Percentiles rank a stretch among this genome's conserved stretches.
Conservation (phyloP, 2,888 invertebrate genomes). For the Drosophila stalkeri region DNA sequence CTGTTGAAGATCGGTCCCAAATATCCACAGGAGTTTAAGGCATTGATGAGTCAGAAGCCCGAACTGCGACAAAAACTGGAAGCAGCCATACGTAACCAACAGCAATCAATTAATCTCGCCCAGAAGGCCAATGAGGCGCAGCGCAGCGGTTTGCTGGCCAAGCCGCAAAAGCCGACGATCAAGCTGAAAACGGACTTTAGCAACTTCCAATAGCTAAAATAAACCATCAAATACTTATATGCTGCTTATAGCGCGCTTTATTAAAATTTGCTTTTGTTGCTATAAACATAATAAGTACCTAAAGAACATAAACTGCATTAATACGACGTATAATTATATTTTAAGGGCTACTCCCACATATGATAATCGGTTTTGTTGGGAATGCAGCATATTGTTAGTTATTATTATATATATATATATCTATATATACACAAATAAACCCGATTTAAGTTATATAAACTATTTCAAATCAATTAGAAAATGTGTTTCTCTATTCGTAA, state of each 20-base stretch:
- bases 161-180: constrained; percentile 90
- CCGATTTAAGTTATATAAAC: constrained; percentile 42
- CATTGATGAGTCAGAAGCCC: constrained; percentile 93
- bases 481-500: constrained; percentile 1
- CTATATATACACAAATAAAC: constrained; percentile 37
- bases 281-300: constrained; percentile 58
- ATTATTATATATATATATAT: constrained; percentile 52
- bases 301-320: constrained; percentile 33
- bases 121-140: constrained; percentile 86
- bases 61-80: constrained; percentile 93
- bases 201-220: constrained; percentile 90
- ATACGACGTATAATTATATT: constrained; percentile 20
- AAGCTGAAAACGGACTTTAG: constrained; percentile 98
- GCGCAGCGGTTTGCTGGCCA: constrained; percentile 81
- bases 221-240: constrained; percentile 13
- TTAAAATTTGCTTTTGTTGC: constrained; percentile 50
- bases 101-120: constrained; percentile 86
- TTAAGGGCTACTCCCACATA: constrained; percentile 25
- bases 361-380: constrained; percentile 25
- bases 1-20: constrained; percentile 96
- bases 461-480: constrained; percentile 30
- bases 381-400: constrained; percentile 65
- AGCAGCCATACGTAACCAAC: constrained; percentile 92
- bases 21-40: constrained; percentile 97
- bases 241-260: constrained; percentile 35